phyloP scores from a whole-genome alignment of 1,140 invertebrate species.

The Cyclina sinensis region DNA sequence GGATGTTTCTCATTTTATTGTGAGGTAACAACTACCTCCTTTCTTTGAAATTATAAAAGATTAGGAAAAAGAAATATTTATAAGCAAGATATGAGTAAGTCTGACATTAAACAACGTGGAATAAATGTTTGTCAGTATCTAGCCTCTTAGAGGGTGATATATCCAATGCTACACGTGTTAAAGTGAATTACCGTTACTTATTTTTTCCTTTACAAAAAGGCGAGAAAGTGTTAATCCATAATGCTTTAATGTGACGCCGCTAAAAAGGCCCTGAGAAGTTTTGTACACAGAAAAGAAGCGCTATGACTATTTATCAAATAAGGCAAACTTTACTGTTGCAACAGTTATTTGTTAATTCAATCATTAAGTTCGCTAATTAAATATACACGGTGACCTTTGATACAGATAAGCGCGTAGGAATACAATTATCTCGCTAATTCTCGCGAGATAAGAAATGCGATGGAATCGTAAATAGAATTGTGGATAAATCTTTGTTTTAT shows the following conservation, averaged over 20 bases:
- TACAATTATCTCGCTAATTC: conserved; percentile 39
- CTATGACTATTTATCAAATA: conserved; percentile 43
- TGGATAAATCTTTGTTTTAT: conserved; percentile 38
- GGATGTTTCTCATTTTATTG: no score
- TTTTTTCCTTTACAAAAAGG: not conserved
- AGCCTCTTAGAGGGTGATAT: no score
- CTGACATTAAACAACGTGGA: no score
- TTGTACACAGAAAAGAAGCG: conserved; percentile 56
- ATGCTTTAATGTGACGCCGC: conserved; percentile 37
- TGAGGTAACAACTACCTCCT: no score
- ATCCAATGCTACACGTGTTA: no score
- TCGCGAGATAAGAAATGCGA: not conserved
- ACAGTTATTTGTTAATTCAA: conserved; percentile 67
- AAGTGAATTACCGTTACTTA: conserved; percentile 1
- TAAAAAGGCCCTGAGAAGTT: conserved; percentile 11
- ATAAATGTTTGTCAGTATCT: no score
- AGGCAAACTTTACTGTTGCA: conserved; percentile 39
- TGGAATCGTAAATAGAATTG: not conserved
- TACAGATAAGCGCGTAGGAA: conserved; percentile 23
- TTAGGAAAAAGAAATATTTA: no score
- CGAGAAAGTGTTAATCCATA: conserved; percentile 42
- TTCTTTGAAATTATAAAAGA: no score
- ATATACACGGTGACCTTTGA: conserved; percentile 58
- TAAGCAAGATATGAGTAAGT: no score
- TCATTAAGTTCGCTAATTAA: conserved; percentile 63